Conservation (phyloP, 2,113 vertebrate species). For the Panurus biarmicus region DNA sequence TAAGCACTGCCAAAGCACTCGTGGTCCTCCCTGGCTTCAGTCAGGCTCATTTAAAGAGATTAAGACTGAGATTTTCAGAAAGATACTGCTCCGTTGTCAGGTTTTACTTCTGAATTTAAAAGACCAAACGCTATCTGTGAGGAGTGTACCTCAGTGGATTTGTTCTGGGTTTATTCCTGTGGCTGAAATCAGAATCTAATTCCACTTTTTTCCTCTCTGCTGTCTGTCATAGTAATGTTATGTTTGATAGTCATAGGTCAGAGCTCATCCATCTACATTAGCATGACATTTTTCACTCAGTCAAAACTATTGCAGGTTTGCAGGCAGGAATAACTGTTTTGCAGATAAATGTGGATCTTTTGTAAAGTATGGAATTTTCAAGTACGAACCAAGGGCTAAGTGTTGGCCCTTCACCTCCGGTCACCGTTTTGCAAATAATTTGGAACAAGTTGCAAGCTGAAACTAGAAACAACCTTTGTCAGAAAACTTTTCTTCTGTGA, state of each 20-base stretch:
- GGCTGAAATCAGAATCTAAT: background rate
- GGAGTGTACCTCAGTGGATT: background rate
- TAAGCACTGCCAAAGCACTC: background rate
- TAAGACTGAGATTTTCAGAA: background rate
- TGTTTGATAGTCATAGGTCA: background rate
- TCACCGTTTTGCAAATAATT: too few relatives aligned
- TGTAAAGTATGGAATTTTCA: background rate
- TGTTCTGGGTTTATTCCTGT: background rate
- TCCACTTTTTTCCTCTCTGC: background rate
- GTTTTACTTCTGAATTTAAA: background rate
- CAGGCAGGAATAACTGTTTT: background rate
- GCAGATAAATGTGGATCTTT: background rate
- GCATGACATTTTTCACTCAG: slow-evolving; percentile 14
- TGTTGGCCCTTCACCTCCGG: too few relatives aligned
- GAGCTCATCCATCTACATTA: background rate
- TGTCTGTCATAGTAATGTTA: background rate
- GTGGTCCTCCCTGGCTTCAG: background rate
- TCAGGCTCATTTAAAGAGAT: background rate
- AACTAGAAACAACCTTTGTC: background rate
- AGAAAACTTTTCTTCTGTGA: background rate
- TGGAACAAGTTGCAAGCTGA: background rate
- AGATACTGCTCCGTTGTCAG: background rate
- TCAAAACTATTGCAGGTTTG: background rate
- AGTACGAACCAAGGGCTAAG: background rate
- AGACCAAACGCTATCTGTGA: background rate